Evolutionary conservation across 1,140 invertebrate species (phyloP), one percentile per base, ranked within the genome.

Genomic region (Temnothorax curvispinosus): DNA sequence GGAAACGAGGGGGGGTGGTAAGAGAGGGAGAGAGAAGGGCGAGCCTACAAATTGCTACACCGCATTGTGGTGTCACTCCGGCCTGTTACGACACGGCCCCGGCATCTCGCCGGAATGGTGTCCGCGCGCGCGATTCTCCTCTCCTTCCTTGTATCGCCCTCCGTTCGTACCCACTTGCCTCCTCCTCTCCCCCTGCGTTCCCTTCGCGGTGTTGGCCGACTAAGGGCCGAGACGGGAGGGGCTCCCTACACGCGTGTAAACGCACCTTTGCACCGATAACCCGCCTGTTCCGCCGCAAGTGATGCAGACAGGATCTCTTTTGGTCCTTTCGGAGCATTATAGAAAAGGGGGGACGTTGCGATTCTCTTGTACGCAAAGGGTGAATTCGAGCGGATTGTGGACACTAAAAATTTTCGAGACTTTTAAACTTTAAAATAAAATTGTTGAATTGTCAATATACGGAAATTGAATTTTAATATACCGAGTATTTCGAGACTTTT

Each of bases 31-130:
- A 58, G 86, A 80, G 58, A 89, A 62, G 72, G 47, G 69, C 74
- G 85, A 80, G 87, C 94, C 94, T 95, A 95, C 95, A 95, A 95
- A 95, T 95, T 95, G 95, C 94, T 95, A 95, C 95, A 95, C 91
- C 92, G 95, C 94, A 95, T 95, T 95, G 95, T 95, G 93, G 94
- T 95, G 95, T 95, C 95, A 95, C 94, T 95, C 94, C 92, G 91
- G 91, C 91, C 93, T 94, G 91, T 94, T 91, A 92, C 94, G 92
- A 95, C 95, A 95, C 94, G 94, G 92, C 89, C 93, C 91, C 91
- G 94, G 94, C 95, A 95, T 95, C 77, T 71, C 94, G 93, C 87
- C 92, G 95, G 94, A 95, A 95, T 95, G 95, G 95, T 95, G 95
- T 95, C 92, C 89, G 92, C 92, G 75, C 56, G 77, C 91, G 92